A percentile compares a stretch with the other conserved stretches of the same genome.
These are phyloP conservation scores for Onthophagus sagittarius DNA, from an alignment of 2,888 invertebrate genomes.

Conservation along the genomic window DNA sequence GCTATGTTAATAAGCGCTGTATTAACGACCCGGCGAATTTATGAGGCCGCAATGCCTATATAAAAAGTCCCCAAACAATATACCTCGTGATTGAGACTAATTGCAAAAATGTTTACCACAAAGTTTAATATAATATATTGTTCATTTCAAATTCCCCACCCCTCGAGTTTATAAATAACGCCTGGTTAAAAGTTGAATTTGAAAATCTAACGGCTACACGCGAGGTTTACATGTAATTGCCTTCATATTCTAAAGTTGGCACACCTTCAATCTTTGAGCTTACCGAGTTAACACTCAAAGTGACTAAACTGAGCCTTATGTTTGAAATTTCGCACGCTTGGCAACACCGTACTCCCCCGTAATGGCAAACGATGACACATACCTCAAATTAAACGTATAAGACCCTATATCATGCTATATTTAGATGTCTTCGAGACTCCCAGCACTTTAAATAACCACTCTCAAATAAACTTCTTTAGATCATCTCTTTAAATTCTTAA, in stretches of 20 bases:
- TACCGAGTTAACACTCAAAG: background rate
- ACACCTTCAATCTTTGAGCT: background rate
- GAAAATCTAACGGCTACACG: background rate
- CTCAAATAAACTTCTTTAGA: background rate
- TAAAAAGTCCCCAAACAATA: background rate
- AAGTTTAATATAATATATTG: background rate
- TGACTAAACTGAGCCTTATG: background rate
- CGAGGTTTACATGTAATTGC: background rate
- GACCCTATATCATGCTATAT: background rate
- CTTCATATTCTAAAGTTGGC: background rate
- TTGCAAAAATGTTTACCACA: background rate
- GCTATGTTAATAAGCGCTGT: constrained; percentile 4
- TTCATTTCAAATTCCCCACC: background rate
- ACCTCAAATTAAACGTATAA: background rate
- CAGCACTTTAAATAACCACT: background rate
- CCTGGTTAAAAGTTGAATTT: background rate
- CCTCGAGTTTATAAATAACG: background rate
- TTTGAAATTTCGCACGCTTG: background rate
- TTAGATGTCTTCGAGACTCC: background rate
- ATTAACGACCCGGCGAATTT: background rate
- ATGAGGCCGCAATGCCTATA: background rate
- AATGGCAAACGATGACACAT: background rate
- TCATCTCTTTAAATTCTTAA: background rate
- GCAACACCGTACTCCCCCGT: background rate
- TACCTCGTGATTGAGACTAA: background rate